These are phyloP conservation scores for Astyanax mexicanus DNA, from an alignment of 2,797 vertebrate species.

Conservation along the genomic window DNA sequence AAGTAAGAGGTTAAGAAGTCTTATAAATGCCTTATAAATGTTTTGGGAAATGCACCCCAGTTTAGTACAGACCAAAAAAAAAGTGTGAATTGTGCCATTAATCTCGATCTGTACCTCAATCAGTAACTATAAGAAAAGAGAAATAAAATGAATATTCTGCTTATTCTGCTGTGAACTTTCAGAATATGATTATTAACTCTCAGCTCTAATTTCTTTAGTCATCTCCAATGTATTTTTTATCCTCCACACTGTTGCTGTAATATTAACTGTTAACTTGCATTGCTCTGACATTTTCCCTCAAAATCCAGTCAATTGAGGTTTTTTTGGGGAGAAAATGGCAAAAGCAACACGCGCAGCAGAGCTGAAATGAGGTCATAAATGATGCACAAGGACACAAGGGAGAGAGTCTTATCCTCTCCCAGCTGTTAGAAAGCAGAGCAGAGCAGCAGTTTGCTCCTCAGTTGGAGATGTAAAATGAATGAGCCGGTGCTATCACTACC, in stretches of 20 bases:
- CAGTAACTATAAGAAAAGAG: too few species aligned
- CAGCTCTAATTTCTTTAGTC: too few species aligned
- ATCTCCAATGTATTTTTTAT: neutral
- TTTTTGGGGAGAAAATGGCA: neutral
- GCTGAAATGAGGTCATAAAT: conserved; percentile 39
- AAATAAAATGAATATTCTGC: too few species aligned
- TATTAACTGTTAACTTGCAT: neutral
- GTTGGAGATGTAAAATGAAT: conserved; percentile 31
- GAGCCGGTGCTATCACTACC: neutral
- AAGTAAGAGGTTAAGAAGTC: too few species aligned
- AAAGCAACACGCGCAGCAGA: conserved; percentile 7
- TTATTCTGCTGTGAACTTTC: too few species aligned
- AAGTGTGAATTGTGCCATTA: too few species aligned
- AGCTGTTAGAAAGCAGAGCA: conserved; percentile 25
- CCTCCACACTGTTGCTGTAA: neutral
- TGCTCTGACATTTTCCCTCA: neutral
- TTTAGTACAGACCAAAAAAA: too few species aligned
- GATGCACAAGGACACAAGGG: neutral
- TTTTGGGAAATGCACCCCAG: too few species aligned
- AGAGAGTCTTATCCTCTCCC: conserved; percentile 20
- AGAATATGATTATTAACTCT: too few species aligned
- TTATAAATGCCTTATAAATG: too few species aligned
- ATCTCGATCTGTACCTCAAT: too few species aligned
- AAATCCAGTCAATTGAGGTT: neutral
- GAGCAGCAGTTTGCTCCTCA: conserved; percentile 28